Base-by-base conservation (phyloP, 2,797 vertebrate genomes). In the Amphiprion clarkii region DNA sequence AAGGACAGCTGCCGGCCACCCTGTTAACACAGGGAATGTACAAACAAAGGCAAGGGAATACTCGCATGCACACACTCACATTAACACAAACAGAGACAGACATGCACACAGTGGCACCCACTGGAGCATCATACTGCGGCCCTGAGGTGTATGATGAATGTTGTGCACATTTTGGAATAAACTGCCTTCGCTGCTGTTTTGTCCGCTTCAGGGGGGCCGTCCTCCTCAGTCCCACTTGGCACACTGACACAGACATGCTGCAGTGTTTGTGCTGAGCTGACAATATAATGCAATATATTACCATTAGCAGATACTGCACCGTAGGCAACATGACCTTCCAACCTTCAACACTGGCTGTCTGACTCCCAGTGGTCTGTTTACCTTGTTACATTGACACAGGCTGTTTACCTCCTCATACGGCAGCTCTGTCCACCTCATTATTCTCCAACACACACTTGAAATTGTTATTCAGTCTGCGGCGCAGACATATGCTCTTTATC, bases 1-100 rank as follows among this genome's bases (percentile, higher is more conserved):
- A 94, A 94, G 94, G 93, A 90, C 94, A 91, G 89, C 90, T 91
- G 88, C 79, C 23, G 75, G 79, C 74, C 85, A 71, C 87, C 78
- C 87, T 83, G 89, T 87, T 87, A 87, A 86, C 88, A 62, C 61
- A 5, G 74, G 71, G 81, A 89, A 89, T 88, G 86, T 76, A 86
- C 90, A 90, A 91, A 92, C 85, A 90, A 89, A 91, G 71, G 62
- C 82, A 44, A 52, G 67, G 60, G 76, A 83, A 86, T 67, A 46
- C 65, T 73, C 69, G 86, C 71, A 71, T 23, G 27, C 76, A 53
- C 52, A 56, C 19, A 27, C 51, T 71, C 62, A 42, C 14, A 59
- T 44, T 31, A 77, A 73, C 27, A 53, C 84, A 84, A 69, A 79
- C 66, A n/a, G 49, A 79, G 68, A 68, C 74, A 23, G 61, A 59